Conservation (phyloP, 2,797 vertebrate species). For the Cetoscarus ocellatus region DNA sequence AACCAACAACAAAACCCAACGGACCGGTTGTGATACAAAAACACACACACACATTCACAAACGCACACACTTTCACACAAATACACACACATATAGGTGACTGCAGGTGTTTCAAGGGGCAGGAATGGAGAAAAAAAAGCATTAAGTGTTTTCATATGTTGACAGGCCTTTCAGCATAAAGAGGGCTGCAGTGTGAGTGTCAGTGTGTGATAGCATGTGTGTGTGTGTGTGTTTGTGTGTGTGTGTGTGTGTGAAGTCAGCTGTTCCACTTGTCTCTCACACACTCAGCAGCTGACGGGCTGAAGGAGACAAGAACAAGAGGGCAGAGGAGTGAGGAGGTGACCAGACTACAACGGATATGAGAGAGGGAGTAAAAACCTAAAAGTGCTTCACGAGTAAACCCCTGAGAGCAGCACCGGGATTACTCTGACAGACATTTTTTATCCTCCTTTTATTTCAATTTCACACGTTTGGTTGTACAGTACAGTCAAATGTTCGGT, state of each 20-base stretch:
- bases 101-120: not conserved
- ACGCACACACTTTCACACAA: slow-evolving; percentile 1
- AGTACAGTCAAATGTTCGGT: too few relatives aligned
- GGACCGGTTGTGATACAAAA: slow-evolving; percentile 37
- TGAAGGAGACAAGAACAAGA: slow-evolving; percentile 23
- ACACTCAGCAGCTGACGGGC: slow-evolving; percentile 42
- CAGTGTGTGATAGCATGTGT: not conserved
- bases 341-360: too few relatives aligned
- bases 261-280: slow-evolving; percentile 8
- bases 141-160: slow-evolving; percentile 27
- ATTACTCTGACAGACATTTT: too few relatives aligned
- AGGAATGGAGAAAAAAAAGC: slow-evolving; percentile 19
- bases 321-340: not conserved
- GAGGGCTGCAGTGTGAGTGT: not conserved
- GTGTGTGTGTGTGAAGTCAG: slow-evolving; percentile 20
- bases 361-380: too few relatives aligned
- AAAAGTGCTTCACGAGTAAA: too few relatives aligned
- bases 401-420: too few relatives aligned
- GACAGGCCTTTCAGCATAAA: slow-evolving; percentile 20
- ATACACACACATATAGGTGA: not conserved
- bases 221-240: not conserved
- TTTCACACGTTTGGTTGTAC: too few relatives aligned
- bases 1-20: slow-evolving; percentile 40
- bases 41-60: slow-evolving; percentile 7
- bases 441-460: too few relatives aligned